Percentiles rank a stretch among this genome's conserved stretches.
Evolutionary conservation across 2,797 vertebrate species (phyloP).

Genomic region (Gadopsis marmoratus): DNA sequence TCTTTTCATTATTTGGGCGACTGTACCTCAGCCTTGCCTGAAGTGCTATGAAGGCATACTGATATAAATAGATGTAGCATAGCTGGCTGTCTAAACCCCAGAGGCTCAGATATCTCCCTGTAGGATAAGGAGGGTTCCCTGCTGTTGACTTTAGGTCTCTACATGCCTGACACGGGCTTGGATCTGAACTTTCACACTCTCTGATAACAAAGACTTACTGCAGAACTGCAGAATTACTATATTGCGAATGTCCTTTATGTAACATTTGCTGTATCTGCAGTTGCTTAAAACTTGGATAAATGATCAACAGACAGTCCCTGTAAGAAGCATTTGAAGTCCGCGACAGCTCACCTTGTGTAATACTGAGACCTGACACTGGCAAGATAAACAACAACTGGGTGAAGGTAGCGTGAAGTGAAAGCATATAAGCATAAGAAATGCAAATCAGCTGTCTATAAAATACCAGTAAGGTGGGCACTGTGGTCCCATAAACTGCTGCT

Average conservation of each 20-base stretch:
- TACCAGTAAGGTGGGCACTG: slow-evolving; percentile 69
- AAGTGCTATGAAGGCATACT: slow-evolving; percentile 44
- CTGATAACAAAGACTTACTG: slow-evolving; percentile 17
- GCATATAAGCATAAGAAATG: slow-evolving; percentile 76
- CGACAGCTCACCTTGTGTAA: slow-evolving; percentile 40
- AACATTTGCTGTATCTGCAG: slow-evolving; percentile 13
- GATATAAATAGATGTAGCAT: slow-evolving; percentile 69
- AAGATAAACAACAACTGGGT: slow-evolving; percentile 49
- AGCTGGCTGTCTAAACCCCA: slow-evolving; percentile 39
- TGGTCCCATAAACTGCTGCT: slow-evolving; percentile 65
- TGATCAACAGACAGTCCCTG: slow-evolving; percentile 14
- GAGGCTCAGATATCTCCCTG: slow-evolving; percentile 65
- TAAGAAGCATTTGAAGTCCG: slow-evolving; percentile 21
- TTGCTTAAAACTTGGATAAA: slow-evolving; percentile 13
- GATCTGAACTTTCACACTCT: slow-evolving; percentile 26
- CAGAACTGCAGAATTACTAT: not conserved
- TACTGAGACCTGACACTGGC: slow-evolving; percentile 34
- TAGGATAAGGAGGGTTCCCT: slow-evolving; percentile 66
- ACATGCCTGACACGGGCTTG: slow-evolving; percentile 25
- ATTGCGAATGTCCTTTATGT: not conserved
- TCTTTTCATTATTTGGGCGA: slow-evolving; percentile 32
- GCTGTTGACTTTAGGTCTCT: slow-evolving; percentile 62
- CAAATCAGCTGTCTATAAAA: slow-evolving; percentile 81
- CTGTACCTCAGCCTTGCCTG: slow-evolving; percentile 27
- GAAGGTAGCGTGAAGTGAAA: slow-evolving; percentile 45